A percentile compares a stretch with the other conserved stretches of the same genome.
Evolutionary conservation across 2,113 vertebrate genomes (phyloP).

Genomic region (Falco punctatus): DNA sequence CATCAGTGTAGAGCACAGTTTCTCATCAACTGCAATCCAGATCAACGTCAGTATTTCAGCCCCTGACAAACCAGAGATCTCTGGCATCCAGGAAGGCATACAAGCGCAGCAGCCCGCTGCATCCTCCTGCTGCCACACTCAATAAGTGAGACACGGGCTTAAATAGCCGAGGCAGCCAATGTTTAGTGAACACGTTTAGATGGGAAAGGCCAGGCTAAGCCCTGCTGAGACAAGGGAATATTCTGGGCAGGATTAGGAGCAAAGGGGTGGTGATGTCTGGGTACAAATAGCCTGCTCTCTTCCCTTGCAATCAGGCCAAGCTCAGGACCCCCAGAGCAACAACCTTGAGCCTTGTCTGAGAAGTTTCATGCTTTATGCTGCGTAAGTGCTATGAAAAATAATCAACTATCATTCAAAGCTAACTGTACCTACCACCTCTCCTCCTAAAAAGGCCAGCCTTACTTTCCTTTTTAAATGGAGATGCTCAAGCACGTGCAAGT

Average conservation of each 20-base stretch:
- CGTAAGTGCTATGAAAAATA: neutral
- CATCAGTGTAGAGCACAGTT: neutral
- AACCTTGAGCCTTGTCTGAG: neutral
- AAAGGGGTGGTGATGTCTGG: neutral
- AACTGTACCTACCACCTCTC: neutral
- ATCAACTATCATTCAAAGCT: neutral
- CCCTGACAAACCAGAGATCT: neutral
- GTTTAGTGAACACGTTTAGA: neutral
- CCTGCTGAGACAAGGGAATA: neutral
- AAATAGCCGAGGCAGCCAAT: conserved; percentile 5
- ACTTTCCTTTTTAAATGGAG: neutral
- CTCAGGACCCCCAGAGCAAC: neutral
- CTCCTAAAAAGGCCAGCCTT: neutral
- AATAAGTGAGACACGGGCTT: neutral
- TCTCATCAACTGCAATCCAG: neutral
- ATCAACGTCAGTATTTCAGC: neutral
- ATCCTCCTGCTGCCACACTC: neutral
- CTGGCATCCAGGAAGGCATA: neutral
- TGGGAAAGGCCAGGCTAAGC: conserved; percentile 8
- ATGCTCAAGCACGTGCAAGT: neutral
- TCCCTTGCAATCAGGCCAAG: neutral
- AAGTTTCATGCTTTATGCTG: neutral
- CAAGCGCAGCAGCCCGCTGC: fast-evolving
- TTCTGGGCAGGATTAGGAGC: conserved; percentile 2
- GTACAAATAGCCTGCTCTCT: neutral